These are phyloP conservation scores for Cheilosia scutellata DNA, from an alignment of 2,888 invertebrate species.

Conservation along the genomic window DNA sequence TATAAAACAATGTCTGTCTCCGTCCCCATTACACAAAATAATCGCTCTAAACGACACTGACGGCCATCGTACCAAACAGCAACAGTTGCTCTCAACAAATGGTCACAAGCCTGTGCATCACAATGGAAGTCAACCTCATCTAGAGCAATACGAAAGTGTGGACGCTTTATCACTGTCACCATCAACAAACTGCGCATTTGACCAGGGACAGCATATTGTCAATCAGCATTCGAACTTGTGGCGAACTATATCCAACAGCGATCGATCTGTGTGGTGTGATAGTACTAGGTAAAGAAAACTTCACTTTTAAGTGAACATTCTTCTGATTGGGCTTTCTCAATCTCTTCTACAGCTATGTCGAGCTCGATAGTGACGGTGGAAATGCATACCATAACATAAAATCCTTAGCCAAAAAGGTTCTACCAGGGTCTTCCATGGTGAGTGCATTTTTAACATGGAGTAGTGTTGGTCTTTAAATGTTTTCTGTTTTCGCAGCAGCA, in stretches of 20 bases:
- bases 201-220: conserved; percentile 27
- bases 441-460: background rate
- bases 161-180: conserved; percentile 57
- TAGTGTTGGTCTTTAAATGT: background rate
- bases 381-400: conserved; percentile 52
- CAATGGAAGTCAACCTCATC: conserved; percentile 51
- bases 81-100: conserved; percentile 30
- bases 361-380: conserved; percentile 50
- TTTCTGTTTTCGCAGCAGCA: conserved; percentile 19
- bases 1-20: conserved; percentile 82
- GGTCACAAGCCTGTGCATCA: conserved; percentile 34
- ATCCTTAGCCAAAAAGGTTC: conserved; percentile 21
- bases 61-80: conserved; percentile 37
- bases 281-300: conserved; percentile 35
- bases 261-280: conserved; percentile 64
- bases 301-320: too few species aligned
- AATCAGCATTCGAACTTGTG: conserved; percentile 51
- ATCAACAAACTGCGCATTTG: conserved; percentile 37
- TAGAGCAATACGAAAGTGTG: conserved; percentile 54
- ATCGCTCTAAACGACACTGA: conserved; percentile 47
- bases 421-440: conserved; percentile 43
- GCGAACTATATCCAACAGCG: conserved; percentile 45
- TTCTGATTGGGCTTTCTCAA: background rate
- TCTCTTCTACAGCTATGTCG: conserved; percentile 44
- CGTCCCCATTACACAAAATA: conserved; percentile 78